These are phyloP conservation scores for Sisor rabdophorus DNA, from an alignment of 2,113 vertebrate species.

Conservation along the genomic window DNA sequence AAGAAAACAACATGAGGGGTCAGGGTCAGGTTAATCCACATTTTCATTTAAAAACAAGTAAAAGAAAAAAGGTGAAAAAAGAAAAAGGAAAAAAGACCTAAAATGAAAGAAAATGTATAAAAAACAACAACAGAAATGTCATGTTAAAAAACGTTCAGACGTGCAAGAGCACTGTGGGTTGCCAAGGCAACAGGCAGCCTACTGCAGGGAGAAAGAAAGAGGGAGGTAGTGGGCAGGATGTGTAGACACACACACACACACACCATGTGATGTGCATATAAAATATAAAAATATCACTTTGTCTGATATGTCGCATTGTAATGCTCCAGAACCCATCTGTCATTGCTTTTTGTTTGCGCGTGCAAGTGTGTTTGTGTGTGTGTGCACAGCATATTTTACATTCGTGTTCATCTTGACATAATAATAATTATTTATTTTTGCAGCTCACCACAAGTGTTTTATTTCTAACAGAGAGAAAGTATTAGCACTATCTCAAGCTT, in stretches of 20 bases:
- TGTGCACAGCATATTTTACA: background rate
- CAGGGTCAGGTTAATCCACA: background rate
- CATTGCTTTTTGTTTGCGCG: too few relatives aligned
- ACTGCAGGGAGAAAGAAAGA: slow-evolving; percentile 42
- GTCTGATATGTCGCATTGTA: background rate
- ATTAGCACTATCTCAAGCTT: background rate
- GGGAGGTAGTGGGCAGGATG: slow-evolving; percentile 35
- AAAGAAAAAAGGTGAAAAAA: background rate
- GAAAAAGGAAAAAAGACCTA: slow-evolving; percentile 43
- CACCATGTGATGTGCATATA: background rate
- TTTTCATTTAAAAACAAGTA: background rate
- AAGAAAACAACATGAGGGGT: background rate
- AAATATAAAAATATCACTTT: background rate
- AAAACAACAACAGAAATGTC: slow-evolving; percentile 54
- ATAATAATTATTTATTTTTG: background rate
- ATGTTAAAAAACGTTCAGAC: slow-evolving; percentile 60
- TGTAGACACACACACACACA: slow-evolving; percentile 49
- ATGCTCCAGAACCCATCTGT: too few relatives aligned
- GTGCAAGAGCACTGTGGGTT: slow-evolving; percentile 65
- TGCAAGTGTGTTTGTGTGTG: background rate
- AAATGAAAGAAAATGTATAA: slow-evolving; percentile 23
- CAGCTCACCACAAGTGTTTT: background rate
- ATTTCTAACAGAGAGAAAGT: background rate
- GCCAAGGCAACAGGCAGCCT: slow-evolving; percentile 75
- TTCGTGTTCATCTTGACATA: background rate